Evolutionary conservation across 53 echinoderm and acorn worm genomes (phyloP).

Genomic region (Stichopus horrens): DNA sequence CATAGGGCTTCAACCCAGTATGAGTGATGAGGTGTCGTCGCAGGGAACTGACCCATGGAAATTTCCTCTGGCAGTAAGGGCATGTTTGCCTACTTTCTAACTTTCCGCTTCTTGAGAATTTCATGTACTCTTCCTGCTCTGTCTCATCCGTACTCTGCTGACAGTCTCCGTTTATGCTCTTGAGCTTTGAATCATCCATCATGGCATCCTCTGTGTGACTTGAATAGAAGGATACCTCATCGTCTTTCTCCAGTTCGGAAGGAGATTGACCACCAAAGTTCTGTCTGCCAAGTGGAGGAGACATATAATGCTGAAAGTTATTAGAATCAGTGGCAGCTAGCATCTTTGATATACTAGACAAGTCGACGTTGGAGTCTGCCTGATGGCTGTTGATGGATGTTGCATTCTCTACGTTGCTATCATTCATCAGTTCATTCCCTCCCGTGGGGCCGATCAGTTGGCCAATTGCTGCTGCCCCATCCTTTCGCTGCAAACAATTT

Average conservation of each 20-base stretch:
- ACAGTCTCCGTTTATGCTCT: conserved; percentile 14
- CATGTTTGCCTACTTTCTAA: conserved; percentile 80
- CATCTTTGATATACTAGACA: conserved; percentile 93
- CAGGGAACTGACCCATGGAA: conserved; percentile 98
- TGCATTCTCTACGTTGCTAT: neutral
- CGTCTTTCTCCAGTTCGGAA: conserved; percentile 29
- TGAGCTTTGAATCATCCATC: conserved; percentile 32
- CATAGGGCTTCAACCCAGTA: conserved; percentile 93
- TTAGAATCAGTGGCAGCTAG: conserved; percentile 84
- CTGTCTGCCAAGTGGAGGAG: conserved; percentile 58
- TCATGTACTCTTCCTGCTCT: conserved; percentile 54
- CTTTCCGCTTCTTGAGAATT: conserved; percentile 50
- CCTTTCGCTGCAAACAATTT: conserved; percentile 49
- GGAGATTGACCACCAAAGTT: neutral
- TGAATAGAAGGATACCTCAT: conserved; percentile 30
- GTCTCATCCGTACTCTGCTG: conserved; percentile 39
- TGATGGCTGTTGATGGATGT: conserved; percentile 20
- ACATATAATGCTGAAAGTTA: conserved; percentile 84
- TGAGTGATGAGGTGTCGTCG: conserved; percentile 94
- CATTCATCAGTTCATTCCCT: neutral
- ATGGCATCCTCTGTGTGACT: conserved; percentile 44
- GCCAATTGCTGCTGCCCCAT: neutral
- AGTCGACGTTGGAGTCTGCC: conserved; percentile 85
- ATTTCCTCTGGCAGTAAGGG: conserved; percentile 90
- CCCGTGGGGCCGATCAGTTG: neutral